Evolutionary conservation across 2,113 vertebrate genomes (phyloP).

Genomic region (Anseranas semipalmata): DNA sequence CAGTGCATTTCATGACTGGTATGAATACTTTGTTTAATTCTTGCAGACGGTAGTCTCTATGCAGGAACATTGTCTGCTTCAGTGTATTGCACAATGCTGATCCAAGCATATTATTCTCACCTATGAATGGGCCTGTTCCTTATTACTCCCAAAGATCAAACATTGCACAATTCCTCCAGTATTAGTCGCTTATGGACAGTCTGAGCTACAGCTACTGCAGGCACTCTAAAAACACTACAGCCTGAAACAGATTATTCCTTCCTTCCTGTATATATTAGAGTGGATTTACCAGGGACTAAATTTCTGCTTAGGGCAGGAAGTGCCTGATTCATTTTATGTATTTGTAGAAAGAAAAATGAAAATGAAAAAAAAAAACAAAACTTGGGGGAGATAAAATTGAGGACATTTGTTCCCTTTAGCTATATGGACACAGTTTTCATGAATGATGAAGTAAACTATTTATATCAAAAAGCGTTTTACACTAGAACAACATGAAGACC

Average conservation of each 20-base stretch:
- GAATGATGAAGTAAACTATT: neutral
- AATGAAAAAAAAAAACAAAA: neutral
- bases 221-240: neutral
- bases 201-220: constrained; percentile 26
- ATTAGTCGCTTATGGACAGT: neutral
- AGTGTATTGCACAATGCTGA: constrained; percentile 9
- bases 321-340: neutral
- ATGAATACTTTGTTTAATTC: neutral
- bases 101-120: constrained; percentile 36
- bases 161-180: neutral
- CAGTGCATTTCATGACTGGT: neutral
- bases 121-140: constrained; percentile 2
- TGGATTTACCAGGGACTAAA: constrained; percentile 16
- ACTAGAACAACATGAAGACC: neutral
- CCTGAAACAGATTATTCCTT: constrained; percentile 26
- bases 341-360: neutral
- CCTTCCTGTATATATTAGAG: constrained; percentile 44
- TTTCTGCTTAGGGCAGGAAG: constrained; percentile 19
- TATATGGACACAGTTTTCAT: neutral
- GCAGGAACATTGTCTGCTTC: neutral
- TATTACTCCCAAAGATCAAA: constrained; percentile 43
- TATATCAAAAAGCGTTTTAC: neutral
- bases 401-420: neutral
- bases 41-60: neutral
- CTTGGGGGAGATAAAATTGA: neutral